phyloP scores from a whole-genome alignment of 92 coral and sea anemone species.

The Umimayanthus chanpuru region DNA sequence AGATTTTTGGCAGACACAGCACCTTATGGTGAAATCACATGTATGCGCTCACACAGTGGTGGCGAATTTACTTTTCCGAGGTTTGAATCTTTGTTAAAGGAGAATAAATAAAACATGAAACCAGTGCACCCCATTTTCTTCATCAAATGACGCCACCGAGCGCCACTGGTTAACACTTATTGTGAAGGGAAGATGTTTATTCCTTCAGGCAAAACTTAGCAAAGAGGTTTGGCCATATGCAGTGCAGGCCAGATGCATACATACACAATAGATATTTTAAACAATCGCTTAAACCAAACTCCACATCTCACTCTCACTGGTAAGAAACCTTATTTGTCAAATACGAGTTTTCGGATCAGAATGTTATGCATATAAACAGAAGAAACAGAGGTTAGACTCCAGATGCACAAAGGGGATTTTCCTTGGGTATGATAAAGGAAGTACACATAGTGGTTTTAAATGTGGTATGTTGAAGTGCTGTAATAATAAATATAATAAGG shows the following conservation, averaged over 20 bases:
- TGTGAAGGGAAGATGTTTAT: constrained; percentile 54
- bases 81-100: constrained; percentile 29
- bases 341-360: constrained; percentile 65
- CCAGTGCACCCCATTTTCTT: constrained; percentile 55
- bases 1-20: constrained; percentile 56
- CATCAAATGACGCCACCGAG: constrained; percentile 63
- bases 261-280: constrained; percentile 50
- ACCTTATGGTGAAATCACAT: constrained; percentile 41
- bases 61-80: constrained; percentile 36
- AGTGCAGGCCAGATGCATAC: constrained; percentile 58
- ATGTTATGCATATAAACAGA: constrained; percentile 53
- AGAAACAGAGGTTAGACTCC: constrained; percentile 51
- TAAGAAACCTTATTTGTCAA: constrained; percentile 50
- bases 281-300: constrained; percentile 51
- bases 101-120: constrained; percentile 41
- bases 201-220: constrained; percentile 27
- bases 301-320: constrained; percentile 50
- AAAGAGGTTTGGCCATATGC: constrained; percentile 60
- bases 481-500: constrained; percentile 31
- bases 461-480: no score
- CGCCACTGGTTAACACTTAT: constrained; percentile 41
- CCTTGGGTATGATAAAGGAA: not conserved
- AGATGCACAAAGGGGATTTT: constrained; percentile 36
- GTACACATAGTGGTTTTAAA: no score
- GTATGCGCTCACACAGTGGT: constrained; percentile 43